Evolutionary conservation across 2,888 invertebrate species (phyloP), one percentile per base, ranked within the genome.

Genomic region (Agriotes lineatus): DNA sequence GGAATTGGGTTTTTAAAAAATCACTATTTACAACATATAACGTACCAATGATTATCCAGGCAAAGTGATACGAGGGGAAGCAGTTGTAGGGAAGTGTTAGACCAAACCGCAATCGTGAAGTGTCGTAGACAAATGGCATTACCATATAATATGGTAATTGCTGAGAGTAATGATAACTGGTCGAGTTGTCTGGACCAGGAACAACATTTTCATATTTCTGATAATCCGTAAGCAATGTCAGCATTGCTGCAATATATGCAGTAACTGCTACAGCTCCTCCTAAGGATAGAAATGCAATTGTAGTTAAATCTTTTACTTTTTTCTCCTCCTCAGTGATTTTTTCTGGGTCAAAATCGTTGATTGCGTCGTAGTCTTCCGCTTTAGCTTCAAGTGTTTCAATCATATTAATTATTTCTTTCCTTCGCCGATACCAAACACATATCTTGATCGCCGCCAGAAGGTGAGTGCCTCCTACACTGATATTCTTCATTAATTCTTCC

Each of bases 401-500:
- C 5, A 76, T 68, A 9, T 60, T 22, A 9, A 76, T 19, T 1
- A 77, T 72, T 6, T 61, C 63, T 25, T 72, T 66, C 18, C 75
- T 45, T 2, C 66, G 60, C 5, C 60, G 18, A 48, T 72, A 74
- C 77, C 77, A 77, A 14, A 70, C 68, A n/a, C 50, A 58, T 6
- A 74, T 59, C 50, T 77, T 77, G 35, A 73, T 60, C 10, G 30
- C 45, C 5, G 72, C 71, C 25, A 76, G 52, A 25, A 72, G 35
- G 54, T 76, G 76, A 1, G 74, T 74, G 35, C 72, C 42, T 7
- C 72, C 71, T 33, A 77, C 72, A 42, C 74, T 76, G 19, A 74
- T 57, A 60, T 77, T 77, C 65, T 72, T 73, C 45, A 75, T 74
- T 6, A 75, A 62, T 10, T 69, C 72, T 25, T 72, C 69, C 7